Evolutionary conservation across 2,888 invertebrate genomes (phyloP).

Genomic region (Acanthosoma haemorrhoidale): DNA sequence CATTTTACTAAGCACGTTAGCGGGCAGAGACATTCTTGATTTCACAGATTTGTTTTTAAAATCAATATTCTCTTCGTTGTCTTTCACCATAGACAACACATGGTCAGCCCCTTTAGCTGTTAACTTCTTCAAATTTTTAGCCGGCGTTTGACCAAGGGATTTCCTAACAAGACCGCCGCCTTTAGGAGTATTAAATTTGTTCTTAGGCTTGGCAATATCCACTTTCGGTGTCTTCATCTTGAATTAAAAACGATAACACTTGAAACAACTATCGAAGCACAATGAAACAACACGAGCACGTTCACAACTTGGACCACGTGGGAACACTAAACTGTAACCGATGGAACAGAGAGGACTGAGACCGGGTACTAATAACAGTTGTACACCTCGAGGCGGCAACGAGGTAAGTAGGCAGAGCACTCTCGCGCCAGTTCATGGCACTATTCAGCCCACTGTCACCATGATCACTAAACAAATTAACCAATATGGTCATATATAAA

Average conservation of each 20-base stretch:
- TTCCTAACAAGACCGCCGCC: neutral
- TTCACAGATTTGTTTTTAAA: neutral
- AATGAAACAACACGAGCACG: too few species aligned
- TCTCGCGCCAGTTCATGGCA: too few species aligned
- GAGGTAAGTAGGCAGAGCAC: too few species aligned
- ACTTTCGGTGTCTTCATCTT: conserved; percentile 22
- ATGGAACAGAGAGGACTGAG: too few species aligned
- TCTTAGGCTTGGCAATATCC: neutral
- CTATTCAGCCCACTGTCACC: too few species aligned
- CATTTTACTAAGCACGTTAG: neutral
- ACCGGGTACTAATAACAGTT: too few species aligned
- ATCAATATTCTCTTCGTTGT: neutral
- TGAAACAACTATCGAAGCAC: neutral
- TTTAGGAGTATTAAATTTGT: neutral
- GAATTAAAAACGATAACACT: neutral
- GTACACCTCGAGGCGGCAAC: too few species aligned
- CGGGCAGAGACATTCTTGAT: neutral
- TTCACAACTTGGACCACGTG: too few species aligned
- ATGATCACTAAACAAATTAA: too few species aligned
- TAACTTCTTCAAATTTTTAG: neutral
- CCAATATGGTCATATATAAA: too few species aligned
- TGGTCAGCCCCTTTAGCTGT: neutral
- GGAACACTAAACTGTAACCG: too few species aligned
- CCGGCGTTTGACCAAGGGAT: neutral
- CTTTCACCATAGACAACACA: neutral